Conservation (phyloP, 2,113 vertebrate genomes). For the Mormyrus iriodes region DNA sequence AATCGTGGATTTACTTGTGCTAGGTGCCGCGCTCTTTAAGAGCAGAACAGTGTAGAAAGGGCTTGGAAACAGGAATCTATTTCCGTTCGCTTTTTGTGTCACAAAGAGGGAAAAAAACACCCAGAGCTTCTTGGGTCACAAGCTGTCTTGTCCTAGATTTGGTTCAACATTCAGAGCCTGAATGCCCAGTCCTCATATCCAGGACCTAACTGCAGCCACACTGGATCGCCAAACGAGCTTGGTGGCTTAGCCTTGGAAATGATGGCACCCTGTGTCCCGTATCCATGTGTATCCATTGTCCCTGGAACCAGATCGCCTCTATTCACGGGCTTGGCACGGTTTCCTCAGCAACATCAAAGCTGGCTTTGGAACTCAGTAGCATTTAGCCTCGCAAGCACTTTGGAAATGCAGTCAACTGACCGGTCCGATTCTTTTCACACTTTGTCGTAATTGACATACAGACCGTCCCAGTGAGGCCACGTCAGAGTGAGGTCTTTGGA, state of each 20-base stretch:
- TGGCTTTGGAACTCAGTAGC: not conserved
- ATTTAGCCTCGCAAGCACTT: not conserved
- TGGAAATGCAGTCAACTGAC: not conserved
- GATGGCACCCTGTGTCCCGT: not conserved
- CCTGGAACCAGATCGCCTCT: not conserved
- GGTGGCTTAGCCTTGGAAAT: not conserved
- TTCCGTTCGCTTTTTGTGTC: not conserved
- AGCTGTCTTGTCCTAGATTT: conserved; percentile 7
- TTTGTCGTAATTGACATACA: not conserved
- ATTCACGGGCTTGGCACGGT: not conserved
- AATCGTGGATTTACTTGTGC: not conserved
- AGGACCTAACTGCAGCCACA: not conserved
- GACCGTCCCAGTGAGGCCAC: no score
- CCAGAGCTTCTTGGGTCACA: conserved; percentile 14
- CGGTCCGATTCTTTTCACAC: not conserved
- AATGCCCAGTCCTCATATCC: not conserved
- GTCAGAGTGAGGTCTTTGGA: no score
- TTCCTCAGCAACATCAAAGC: not conserved
- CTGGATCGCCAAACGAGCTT: not conserved
- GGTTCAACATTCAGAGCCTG: not conserved
- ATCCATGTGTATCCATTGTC: not conserved
- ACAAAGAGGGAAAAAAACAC: conserved; percentile 20
- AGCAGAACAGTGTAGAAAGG: not conserved
- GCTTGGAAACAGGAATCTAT: conserved; percentile 2
- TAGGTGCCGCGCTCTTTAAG: not conserved